phyloP scores from a whole-genome alignment of 2,797 vertebrate species.

The Helicolenus hilgendorfi region DNA sequence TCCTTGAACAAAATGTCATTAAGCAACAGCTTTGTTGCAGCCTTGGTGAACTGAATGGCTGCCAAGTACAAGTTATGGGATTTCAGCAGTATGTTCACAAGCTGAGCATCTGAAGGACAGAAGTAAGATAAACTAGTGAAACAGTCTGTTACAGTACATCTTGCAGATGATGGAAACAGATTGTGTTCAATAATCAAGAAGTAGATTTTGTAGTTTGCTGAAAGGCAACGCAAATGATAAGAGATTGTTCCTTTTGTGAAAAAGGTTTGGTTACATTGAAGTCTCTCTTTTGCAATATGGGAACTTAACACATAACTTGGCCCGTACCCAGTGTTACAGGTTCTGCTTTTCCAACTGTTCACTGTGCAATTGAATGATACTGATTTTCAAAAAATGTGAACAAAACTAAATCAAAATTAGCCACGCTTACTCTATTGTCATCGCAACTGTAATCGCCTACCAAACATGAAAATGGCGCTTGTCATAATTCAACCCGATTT shows the following conservation, averaged over 20 bases:
- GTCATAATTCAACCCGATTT: no score
- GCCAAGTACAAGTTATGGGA: slow-evolving; percentile 25
- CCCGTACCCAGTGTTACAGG: no score
- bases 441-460: no score
- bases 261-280: background rate
- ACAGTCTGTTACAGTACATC: background rate
- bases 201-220: background rate
- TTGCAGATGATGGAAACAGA: background rate
- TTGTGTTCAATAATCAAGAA: background rate
- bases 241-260: background rate
- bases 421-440: no score
- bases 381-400: no score
- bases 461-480: no score
- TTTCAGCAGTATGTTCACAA: slow-evolving; percentile 8
- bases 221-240: background rate
- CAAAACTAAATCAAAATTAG: no score
- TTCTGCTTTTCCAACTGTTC: no score
- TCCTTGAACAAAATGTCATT: slow-evolving; percentile 21
- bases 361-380: no score
- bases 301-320: background rate
- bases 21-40: background rate
- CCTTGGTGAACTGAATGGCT: background rate
- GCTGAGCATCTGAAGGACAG: background rate
- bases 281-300: background rate
- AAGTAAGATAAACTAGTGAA: background rate